These are phyloP conservation scores for Tokudaia tokunoshimensis DNA, from an alignment of 2,797 vertebrate species.

Conservation along the genomic window DNA sequence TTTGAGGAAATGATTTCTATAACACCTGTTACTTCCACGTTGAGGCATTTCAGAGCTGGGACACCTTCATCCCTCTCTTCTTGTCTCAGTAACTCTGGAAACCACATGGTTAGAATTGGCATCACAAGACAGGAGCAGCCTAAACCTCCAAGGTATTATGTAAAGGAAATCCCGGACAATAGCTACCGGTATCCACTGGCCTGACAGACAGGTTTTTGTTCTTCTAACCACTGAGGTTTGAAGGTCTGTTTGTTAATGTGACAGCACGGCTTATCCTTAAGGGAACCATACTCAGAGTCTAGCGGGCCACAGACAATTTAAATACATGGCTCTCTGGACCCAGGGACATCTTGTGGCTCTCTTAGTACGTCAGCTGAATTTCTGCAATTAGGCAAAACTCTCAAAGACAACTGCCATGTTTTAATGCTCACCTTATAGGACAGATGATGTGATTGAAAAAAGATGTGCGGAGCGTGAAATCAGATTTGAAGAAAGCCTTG, in stretches of 20 bases:
- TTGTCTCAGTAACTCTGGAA: background rate
- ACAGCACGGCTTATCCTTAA: background rate
- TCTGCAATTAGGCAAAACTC: background rate
- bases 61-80: background rate
- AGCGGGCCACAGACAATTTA: background rate
- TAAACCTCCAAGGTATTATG: background rate
- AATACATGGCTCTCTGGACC: background rate
- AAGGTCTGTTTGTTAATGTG: background rate
- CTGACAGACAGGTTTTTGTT: background rate
- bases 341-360: too few species aligned
- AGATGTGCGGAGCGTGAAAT: slow-evolving; percentile 3
- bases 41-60: background rate
- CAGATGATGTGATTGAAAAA: background rate
- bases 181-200: accelerated
- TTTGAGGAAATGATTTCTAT: background rate
- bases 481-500: background rate
- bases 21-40: background rate
- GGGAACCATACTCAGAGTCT: too few species aligned
- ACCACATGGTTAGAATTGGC: background rate
- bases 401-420: background rate
- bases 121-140: background rate
- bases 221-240: background rate
- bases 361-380: background rate
- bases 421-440: background rate
- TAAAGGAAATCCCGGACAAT: background rate